Evolutionary conservation across 1,140 invertebrate genomes (phyloP), one percentile per base, ranked within the genome.

Genomic region (Aphaenogaster floridana): DNA sequence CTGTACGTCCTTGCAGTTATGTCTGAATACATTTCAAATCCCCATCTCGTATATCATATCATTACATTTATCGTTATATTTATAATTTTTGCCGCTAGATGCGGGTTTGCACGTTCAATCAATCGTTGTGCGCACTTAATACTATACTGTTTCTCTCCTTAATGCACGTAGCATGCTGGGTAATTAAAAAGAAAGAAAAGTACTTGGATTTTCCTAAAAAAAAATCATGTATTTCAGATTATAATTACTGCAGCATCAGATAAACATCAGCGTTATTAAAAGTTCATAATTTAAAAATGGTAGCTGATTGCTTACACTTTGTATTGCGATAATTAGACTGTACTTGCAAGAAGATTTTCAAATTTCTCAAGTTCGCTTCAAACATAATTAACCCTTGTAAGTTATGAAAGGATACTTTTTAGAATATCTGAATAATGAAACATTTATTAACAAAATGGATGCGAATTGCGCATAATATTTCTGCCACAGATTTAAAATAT

Each of bases 121-220:
- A 63, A 48, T 78, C 57, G 50, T 36, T n/a, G 9, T 66, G 28
- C 45, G 9, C 66, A 64, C 7, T 48, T 48, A 64, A 79, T 64
- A 50, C n/a, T 36, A 34, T 45, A 28, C 66, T 21, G 77, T 36
- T 79, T 64, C 28, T 28, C 28, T 28, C 28, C 42, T 59, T 54
- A 48, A 48, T 34, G 39, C 17, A 28, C 28, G 9, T 7, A 42
- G 39, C 54, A 57, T 39, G n/a, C 68, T 71, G 13, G 42, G 21
- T n/a, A 59, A 76, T 76, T 76, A 42, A 61, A 77, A 9, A 59
- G 57, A 63, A 78, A 63, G 17, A 39, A 76, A 39, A n/a, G 21
- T 45, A 28, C 36, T 39, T 11, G 7, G 39, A 80, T 80, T 64
- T 69, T 69, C 9, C 17, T 64, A 50, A 79, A 21, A 21, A 21